phyloP scores from a whole-genome alignment of 2,113 vertebrate genomes.

The Agapornis roseicollis region DNA sequence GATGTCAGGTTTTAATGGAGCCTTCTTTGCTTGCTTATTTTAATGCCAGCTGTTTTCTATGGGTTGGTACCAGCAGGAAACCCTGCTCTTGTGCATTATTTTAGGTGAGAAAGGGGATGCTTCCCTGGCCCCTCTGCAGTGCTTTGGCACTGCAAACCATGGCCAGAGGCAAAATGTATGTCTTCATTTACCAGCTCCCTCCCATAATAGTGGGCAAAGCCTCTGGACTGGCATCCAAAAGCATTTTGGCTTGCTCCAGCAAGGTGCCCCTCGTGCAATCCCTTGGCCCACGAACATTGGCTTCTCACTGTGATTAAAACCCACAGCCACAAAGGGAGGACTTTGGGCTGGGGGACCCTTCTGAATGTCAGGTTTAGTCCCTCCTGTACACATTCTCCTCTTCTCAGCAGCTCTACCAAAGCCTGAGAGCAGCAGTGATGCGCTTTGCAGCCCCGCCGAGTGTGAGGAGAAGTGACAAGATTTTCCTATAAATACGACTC shows the following conservation, averaged over 20 bases:
- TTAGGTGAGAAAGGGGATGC: not conserved
- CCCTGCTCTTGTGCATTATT: not conserved
- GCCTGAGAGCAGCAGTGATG: not conserved
- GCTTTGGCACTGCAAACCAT: not conserved
- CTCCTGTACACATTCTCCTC: not conserved
- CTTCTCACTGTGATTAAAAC: not conserved
- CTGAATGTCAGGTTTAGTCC: not conserved
- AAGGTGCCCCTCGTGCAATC: not conserved
- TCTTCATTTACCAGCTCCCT: not conserved
- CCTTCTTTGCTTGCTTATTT: not conserved
- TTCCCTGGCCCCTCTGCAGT: not conserved
- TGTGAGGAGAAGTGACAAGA: constrained; percentile 54
- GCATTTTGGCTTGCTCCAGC: not conserved
- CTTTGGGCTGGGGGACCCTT: not conserved
- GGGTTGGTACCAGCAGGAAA: not conserved
- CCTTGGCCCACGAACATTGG: fast-evolving
- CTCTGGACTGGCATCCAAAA: not conserved
- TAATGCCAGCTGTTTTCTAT: not conserved
- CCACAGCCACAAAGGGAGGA: not conserved
- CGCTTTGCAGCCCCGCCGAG: constrained; percentile 6
- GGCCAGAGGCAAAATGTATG: not conserved
- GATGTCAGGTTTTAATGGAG: not conserved
- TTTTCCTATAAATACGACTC: constrained; percentile 53
- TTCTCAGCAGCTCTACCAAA: not conserved
- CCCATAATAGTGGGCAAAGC: not conserved